Conservation (phyloP, 2,888 invertebrate species). For the Gortyna flavago region DNA sequence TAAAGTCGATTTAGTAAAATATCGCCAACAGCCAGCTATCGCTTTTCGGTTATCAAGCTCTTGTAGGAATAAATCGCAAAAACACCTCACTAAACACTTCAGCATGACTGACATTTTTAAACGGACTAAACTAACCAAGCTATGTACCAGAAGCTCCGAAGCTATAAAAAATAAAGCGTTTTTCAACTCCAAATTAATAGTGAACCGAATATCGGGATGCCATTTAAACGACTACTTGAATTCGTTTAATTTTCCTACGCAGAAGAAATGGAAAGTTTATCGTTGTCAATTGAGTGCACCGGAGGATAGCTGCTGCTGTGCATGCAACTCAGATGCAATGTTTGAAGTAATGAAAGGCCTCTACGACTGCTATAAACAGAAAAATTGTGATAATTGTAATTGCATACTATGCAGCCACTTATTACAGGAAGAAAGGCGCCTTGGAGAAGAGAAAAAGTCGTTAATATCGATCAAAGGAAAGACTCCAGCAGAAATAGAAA, state of each 20-base stretch:
- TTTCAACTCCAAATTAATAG: slow-evolving; percentile 34
- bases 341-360: slow-evolving; percentile 85
- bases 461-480: slow-evolving; percentile 9
- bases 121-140: slow-evolving; percentile 12
- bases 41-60: slow-evolving; percentile 41
- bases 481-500: slow-evolving; percentile 11
- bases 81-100: slow-evolving; percentile 22
- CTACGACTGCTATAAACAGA: slow-evolving; percentile 84
- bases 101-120: slow-evolving; percentile 41
- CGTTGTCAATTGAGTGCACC: slow-evolving; percentile 70
- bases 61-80: neutral
- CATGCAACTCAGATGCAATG: slow-evolving; percentile 82
- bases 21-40: slow-evolving; percentile 25
- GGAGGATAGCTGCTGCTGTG: slow-evolving; percentile 73
- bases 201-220: slow-evolving; percentile 36
- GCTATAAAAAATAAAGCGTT: slow-evolving; percentile 7
- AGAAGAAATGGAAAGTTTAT: too few relatives aligned
- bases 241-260: slow-evolving; percentile 33
- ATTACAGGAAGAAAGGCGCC: slow-evolving; percentile 40
- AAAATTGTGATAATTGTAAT: slow-evolving; percentile 80
- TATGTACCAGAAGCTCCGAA: slow-evolving; percentile 32
- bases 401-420: slow-evolving; percentile 81
- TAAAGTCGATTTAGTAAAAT: slow-evolving; percentile 11
- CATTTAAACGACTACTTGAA: slow-evolving; percentile 18
- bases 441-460: slow-evolving; percentile 42